Percentiles rank a stretch among this genome's conserved stretches.
phyloP scores from a whole-genome alignment of 53 echinoderm and acorn worm genomes.

The Holothuria scabra region DNA sequence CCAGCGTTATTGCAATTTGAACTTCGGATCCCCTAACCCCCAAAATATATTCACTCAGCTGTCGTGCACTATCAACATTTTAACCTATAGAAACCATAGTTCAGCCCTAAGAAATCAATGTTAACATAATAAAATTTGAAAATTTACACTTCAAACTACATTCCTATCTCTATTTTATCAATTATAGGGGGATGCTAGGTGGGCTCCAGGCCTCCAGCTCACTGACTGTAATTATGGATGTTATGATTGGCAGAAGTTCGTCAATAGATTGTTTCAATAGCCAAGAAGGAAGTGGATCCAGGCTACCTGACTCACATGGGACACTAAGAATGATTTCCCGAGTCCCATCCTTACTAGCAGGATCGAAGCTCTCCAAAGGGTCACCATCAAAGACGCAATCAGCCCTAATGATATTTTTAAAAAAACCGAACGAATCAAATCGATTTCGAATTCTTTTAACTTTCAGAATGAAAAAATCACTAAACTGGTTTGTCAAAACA shows the following conservation, averaged over 20 bases:
- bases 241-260: not conserved
- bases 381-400: not conserved
- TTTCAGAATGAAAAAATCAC: constrained; percentile 35
- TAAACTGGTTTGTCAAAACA: constrained; percentile 28
- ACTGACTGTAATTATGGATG: no score
- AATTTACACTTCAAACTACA: no score
- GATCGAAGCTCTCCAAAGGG: not conserved
- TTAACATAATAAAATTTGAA: no score
- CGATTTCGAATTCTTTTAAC: not conserved
- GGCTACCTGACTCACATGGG: not conserved
- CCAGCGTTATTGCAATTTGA: no score
- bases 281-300: not conserved
- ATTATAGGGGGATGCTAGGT: no score
- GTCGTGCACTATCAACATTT: no score
- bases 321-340: not conserved
- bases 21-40: no score
- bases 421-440: not conserved
- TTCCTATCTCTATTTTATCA: no score
- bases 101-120: no score
- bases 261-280: constrained; percentile 14
- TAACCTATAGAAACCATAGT: no score
- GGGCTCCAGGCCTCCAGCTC: no score
- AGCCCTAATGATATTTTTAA: constrained; percentile 6
- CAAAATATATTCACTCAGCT: no score
- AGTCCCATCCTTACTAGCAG: constrained; percentile 24